Evolutionary conservation across 2,113 vertebrate genomes (phyloP), one percentile per base, ranked within the genome.

Genomic region (Oryzias celebensis): DNA sequence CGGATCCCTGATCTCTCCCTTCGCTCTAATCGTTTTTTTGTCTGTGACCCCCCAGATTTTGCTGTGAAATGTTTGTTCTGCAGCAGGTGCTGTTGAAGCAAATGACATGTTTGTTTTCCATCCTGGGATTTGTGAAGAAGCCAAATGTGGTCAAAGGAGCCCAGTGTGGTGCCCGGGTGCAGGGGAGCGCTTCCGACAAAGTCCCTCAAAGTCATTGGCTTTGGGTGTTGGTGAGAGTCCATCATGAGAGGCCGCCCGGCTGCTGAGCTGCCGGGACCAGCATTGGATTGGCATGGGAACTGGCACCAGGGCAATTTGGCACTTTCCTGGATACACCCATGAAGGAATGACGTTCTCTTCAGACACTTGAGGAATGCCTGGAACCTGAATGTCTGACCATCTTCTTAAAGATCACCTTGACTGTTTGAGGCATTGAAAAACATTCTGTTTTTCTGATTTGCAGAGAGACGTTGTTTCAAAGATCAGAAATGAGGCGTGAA

Each of bases 251-350:
- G 62, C 61, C 2, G 66, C 44, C 58, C 28, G 46, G 47, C 56
- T 16, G 22, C 54, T 72, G 73, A 61, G 71, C 73, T 23, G 36
- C 61, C 24, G 62, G 61, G 65, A 76, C 79, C 71, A 44, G 50
- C 53, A 66, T 70, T 58, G 74, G 85, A 87, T 78, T 82, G 85
- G 85, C 87, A 86, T 89, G 87, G 82, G 84, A 89, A 89, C 68
- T 86, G 82, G 85, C 85, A 81, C 61, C n/a, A 8, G 65, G 69
- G 55, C 16, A 7, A 60, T 15, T 82, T 84, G 80, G 80, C 85
- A 68, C 64, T 74, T 48, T 79, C 61, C 67, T 14, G 44, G 28
- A 64, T 59, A 64, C 61, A 85, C 70, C 70, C 85, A 79, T 71
- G 68, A 75, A 62, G 79, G 78, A 85, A 78, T 84, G 81, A 87